Evolutionary conservation across 2,113 vertebrate genomes (phyloP).

Genomic region (Merops nubicus): DNA sequence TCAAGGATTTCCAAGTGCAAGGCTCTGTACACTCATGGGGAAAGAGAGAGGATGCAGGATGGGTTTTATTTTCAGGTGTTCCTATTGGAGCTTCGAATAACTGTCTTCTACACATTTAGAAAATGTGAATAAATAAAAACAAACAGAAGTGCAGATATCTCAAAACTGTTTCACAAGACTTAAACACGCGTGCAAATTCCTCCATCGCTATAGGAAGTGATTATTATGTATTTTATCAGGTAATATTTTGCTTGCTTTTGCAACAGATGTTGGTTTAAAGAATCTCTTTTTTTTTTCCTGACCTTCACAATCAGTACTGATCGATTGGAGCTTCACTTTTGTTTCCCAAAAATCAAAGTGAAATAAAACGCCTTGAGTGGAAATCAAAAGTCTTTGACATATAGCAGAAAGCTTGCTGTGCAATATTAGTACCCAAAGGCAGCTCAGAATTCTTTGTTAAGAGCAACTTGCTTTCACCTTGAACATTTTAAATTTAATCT

Average conservation of each 20-base stretch:
- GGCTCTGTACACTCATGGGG: background rate
- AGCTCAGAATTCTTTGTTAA: constrained; percentile 77
- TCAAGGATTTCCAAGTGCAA: constrained; percentile 22
- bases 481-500: constrained; percentile 74
- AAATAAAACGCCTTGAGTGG: constrained; percentile 91
- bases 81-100: background rate
- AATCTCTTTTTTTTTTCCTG: constrained; percentile 75
- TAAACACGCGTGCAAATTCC: background rate
- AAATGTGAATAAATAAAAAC: background rate
- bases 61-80: constrained; percentile 2
- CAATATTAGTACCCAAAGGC: constrained; percentile 80
- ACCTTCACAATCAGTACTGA: constrained; percentile 89
- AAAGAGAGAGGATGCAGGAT: background rate
- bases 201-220: constrained; percentile 4
- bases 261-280: constrained; percentile 69
- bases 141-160: background rate
- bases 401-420: constrained; percentile 79
- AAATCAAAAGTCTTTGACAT: constrained; percentile 96
- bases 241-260: constrained; percentile 60
- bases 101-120: background rate
- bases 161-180: background rate
- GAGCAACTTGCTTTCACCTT: constrained; percentile 75
- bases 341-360: constrained; percentile 95
- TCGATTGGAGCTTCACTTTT: constrained; percentile 90
- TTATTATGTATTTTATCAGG: constrained; percentile 60